A percentile compares a stretch with the other conserved stretches of the same genome.
Conservation (phyloP, 2,113 vertebrate species). For the Aythya baeri region DNA sequence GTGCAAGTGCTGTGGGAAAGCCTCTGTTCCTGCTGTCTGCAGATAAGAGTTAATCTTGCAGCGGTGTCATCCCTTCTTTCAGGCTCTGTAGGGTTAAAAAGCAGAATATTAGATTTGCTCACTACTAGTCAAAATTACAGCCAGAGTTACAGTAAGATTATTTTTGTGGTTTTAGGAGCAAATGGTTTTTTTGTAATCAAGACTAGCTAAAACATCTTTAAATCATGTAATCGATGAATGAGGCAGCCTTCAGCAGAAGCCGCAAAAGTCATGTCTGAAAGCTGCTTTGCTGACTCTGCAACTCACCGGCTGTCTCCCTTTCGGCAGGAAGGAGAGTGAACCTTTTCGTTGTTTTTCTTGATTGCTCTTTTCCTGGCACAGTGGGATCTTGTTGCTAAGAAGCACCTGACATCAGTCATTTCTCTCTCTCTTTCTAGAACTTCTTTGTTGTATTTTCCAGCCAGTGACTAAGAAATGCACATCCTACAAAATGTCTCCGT, state of each 20-base stretch:
- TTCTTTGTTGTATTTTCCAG: not conserved
- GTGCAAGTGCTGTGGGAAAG: not conserved
- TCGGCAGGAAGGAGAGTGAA: not conserved
- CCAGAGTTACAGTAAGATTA: not conserved
- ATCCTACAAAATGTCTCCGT: not conserved
- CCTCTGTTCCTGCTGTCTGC: not conserved
- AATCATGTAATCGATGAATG: not conserved
- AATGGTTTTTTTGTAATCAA: slow-evolving; percentile 12
- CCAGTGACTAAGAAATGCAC: not conserved
- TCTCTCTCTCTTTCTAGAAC: not conserved
- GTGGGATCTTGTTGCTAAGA: slow-evolving; percentile 20
- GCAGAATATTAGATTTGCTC: not conserved
- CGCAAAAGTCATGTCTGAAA: not conserved
- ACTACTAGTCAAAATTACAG: not conserved
- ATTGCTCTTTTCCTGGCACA: not conserved
- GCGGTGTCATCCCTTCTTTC: not conserved
- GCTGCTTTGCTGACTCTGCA: slow-evolving; percentile 30
- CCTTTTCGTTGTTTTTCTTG: not conserved
- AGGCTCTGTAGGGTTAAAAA: slow-evolving; percentile 6
- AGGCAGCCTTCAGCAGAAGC: slow-evolving; percentile 16
- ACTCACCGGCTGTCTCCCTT: not conserved
- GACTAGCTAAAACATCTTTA: slow-evolving; percentile 28
- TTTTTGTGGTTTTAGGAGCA: slow-evolving; percentile 3
- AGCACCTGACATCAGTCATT: not conserved
- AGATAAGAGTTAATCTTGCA: not conserved